Percentiles rank a stretch among this genome's conserved stretches.
Evolutionary conservation across 2,797 vertebrate species (phyloP).

Genomic region (Smutsia gigantea): DNA sequence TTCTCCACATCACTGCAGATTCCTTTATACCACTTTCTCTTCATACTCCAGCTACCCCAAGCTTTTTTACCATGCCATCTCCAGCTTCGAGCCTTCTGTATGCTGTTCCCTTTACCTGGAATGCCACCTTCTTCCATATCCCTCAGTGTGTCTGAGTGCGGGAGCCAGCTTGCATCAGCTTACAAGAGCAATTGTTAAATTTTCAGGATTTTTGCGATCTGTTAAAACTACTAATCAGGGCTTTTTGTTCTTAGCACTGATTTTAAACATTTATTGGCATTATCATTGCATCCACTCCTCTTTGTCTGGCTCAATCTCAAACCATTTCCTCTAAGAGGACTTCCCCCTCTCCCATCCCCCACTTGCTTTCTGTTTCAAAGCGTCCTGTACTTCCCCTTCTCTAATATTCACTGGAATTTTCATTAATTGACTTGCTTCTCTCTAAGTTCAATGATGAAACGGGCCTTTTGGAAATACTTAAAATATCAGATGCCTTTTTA

Average conservation of each 20-base stretch:
- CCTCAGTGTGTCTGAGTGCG: not conserved
- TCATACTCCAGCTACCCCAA: not conserved
- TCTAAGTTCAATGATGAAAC: not conserved
- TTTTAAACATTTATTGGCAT: not conserved
- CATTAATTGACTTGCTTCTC: not conserved
- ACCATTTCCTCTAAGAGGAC: not conserved
- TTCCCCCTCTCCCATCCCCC: not conserved
- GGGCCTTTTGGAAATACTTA: not conserved
- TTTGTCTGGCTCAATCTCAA: not conserved
- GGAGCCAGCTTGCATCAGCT: not conserved
- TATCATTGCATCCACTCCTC: not conserved
- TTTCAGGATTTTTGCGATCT: not conserved
- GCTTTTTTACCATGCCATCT: not conserved
- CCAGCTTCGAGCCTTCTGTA: not conserved
- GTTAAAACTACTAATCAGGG: not conserved
- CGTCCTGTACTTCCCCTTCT: not conserved
- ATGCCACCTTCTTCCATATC: not conserved
- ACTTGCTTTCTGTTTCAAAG: not conserved
- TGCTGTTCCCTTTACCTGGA: not conserved
- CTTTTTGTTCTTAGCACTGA: not conserved
- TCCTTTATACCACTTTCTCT: not conserved
- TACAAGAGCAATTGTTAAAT: not conserved
- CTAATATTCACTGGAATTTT: constrained; percentile 7
- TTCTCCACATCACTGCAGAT: not conserved
- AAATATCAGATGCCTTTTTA: not conserved